Conservation (phyloP, 1,140 invertebrate genomes). For the Papilio glaucus region DNA sequence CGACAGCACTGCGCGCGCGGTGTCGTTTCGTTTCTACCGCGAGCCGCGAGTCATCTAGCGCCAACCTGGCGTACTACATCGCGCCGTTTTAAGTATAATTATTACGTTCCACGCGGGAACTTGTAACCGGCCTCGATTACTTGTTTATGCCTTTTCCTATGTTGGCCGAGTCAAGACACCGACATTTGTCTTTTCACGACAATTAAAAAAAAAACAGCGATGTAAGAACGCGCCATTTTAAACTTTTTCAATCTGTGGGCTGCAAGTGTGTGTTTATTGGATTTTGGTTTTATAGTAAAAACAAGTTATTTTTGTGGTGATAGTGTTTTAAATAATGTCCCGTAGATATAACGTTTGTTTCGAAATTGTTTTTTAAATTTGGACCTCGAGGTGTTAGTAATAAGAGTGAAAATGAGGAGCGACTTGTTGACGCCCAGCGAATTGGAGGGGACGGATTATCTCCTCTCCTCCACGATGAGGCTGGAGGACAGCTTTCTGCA, state of each 20-base stretch:
- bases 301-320: conserved; percentile 29
- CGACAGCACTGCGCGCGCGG: conserved; percentile 39
- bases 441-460: conserved; percentile 85
- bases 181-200: too few species aligned
- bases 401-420: conserved; percentile 76
- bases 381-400: conserved; percentile 48
- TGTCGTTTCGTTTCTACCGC: conserved; percentile 4
- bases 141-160: conserved; percentile 57
- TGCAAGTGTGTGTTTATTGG: too few species aligned
- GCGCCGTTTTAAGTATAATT: conserved; percentile 50
- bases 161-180: conserved; percentile 32
- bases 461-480: conserved; percentile 84
- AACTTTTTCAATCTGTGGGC: too few species aligned
- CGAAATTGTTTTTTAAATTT: conserved; percentile 47
- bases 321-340: conserved; percentile 37
- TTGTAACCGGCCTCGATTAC: conserved; percentile 51
- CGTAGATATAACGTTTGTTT: conserved; percentile 39
- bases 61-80: conserved; percentile 39
- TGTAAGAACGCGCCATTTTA: too few species aligned
- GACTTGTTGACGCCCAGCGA: conserved; percentile 82
- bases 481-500: conserved; percentile 85
- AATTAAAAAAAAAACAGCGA: too few species aligned
- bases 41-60: conserved; percentile 33
- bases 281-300: too few species aligned
- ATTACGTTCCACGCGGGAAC: conserved; percentile 54